Evolutionary conservation across 2,888 invertebrate species (phyloP).

Genomic region (Patella depressa): DNA sequence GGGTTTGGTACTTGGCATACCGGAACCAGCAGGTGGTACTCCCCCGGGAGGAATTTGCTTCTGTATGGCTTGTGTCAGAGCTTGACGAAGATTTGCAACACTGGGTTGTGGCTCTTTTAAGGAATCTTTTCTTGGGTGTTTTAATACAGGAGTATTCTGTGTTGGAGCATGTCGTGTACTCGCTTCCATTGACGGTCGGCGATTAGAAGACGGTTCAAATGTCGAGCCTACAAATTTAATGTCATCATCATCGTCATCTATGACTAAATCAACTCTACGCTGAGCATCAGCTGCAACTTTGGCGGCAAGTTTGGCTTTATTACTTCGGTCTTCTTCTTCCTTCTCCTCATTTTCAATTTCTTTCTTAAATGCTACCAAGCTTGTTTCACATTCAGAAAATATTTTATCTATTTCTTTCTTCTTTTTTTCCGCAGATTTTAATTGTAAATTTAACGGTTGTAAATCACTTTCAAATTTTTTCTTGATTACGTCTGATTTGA

Average conservation of each 20-base stretch:
- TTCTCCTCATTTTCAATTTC: background rate
- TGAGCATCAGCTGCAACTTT: background rate
- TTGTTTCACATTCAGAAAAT: background rate
- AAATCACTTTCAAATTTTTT: background rate
- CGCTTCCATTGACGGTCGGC: too few species aligned
- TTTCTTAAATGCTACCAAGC: background rate
- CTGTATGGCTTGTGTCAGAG: conserved; percentile 24
- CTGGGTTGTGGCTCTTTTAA: background rate
- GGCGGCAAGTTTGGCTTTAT: background rate
- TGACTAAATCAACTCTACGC: conserved; percentile 11
- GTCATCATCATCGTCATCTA: conserved; percentile 63
- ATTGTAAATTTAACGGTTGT: background rate
- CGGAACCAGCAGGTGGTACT: background rate
- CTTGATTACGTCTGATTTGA: background rate
- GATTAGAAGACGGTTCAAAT: conserved; percentile 37
- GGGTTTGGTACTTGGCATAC: too few species aligned
- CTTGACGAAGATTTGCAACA: conserved; percentile 17
- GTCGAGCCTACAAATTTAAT: conserved; percentile 60
- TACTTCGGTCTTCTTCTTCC: background rate
- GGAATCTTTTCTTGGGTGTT: background rate
- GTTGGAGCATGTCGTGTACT: too few species aligned
- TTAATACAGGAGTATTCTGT: background rate
- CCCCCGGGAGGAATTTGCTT: conserved; percentile 17
- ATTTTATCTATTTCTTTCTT: background rate
- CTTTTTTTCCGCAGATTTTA: background rate